Base-by-base conservation (phyloP, 2,888 invertebrate species). In the Drosophila paramelanica region DNA sequence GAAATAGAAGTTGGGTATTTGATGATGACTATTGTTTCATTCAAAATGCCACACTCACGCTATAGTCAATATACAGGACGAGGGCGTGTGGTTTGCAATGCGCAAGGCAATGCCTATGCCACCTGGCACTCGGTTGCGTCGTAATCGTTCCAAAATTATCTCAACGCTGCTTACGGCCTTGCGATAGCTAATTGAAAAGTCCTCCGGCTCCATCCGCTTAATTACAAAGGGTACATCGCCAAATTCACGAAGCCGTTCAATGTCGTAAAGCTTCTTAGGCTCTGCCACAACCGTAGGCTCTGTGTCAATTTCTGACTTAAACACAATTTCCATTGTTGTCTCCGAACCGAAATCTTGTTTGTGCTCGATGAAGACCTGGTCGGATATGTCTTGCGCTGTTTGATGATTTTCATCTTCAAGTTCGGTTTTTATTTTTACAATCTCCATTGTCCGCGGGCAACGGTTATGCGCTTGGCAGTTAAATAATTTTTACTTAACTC, bases 71-170 rank as follows among this genome's bases (percentile, higher is more conserved):
- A 79, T 60, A 57, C 86, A 86, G 1, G 80, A 70, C 5, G 85
- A 76, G 3, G 89, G 80, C 3, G 89, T 81, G 57, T 90, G 89
- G 27, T 73, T 79, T 0, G 67, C 61, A 7, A 91, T 64, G n/a
- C 81, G 73, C 5, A 90, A 49, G 0, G 84, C 90, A 43, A 90
- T 81, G 0, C 91, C 91, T 1, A 49, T 38, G 36, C 65, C 52
- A 0, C 23, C 47, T 8, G 77, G 73, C 1, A 89, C 50, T 3
- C 67, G 14, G 23, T 73, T 60, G 7, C 46, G 56, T 10, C 47
- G 47, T 2, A 90, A 57, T 8, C 53, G 20, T 23, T 77, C 52
- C 8, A 84, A 17, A 5, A 88, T 58, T n/a, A 25, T 46, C 17
- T 62, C 67, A 1, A 78, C 68, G 36, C 67, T 72, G 2, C 58